Evolutionary conservation across 1,140 invertebrate genomes (phyloP), one percentile per base, ranked within the genome.

Genomic region (Cataglyphis hispanica): DNA sequence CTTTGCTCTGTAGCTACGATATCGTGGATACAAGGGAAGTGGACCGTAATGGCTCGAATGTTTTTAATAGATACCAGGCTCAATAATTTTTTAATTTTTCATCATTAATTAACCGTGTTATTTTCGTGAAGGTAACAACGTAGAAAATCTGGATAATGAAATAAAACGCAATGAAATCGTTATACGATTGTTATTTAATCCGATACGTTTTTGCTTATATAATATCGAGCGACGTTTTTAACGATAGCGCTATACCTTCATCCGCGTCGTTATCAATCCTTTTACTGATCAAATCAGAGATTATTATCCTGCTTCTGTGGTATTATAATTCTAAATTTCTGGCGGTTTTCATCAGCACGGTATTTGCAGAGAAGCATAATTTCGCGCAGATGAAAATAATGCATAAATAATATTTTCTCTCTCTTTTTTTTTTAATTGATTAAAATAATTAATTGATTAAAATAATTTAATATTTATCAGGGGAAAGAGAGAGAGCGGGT

Each of bases 71-170:
- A 69, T 83, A 67, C 78, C 78, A 60, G 53, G 27, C 34, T 81
- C 50, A 60, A 50, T 77, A 88, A 88, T 87, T 87, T 75, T 50
- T 84, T 88, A 88, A 88, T 85, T 66, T 64, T 27, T 40, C 46
- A 56, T 58, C 27, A 58, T 25, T 78, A 88, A 88, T 88, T 88
- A 88, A 88, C 40, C 50, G 78, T 40, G 53, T 60, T 74, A 61
- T 74, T 58, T 27, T 4, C 37, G 7, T 11, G 19, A 16, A 72
- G 37, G 66, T 60, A 81, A 81, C 78, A 81, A 72, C 37, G 78
- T 43, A 72, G 66, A 81, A 72, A 72, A 81, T 72, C 25, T 19
- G 50, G 67, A 34, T 81, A 81, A 81, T 80, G 37, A 66, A 72
- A 70, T 81, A 81, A 70, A 80, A 80, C 43, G 46, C 34, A 19